phyloP scores from a whole-genome alignment of 2,113 vertebrate genomes.

The Aspidoscelis tigris region DNA sequence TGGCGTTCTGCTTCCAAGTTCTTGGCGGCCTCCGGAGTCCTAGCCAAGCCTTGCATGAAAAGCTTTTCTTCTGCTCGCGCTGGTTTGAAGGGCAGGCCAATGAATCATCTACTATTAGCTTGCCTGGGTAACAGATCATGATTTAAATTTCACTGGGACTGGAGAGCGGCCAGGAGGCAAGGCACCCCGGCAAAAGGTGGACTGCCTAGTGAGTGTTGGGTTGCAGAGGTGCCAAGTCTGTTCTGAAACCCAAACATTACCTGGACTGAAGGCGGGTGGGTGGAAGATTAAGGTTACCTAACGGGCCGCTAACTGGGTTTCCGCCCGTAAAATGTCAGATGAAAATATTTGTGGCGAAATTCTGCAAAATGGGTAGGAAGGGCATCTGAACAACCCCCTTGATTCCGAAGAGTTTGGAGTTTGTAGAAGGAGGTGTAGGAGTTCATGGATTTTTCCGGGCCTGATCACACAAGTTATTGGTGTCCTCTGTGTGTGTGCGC shows the following conservation, averaged over 20 bases:
- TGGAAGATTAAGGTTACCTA: neutral
- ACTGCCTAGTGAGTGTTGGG: conserved; percentile 21
- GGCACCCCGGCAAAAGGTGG: conserved; percentile 43
- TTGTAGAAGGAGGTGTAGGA: neutral
- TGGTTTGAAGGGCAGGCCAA: conserved; percentile 51
- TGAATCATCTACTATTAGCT: conserved; percentile 52
- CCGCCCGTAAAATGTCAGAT: neutral
- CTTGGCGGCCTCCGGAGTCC: neutral
- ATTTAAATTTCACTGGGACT: conserved; percentile 47
- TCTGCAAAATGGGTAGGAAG: neutral
- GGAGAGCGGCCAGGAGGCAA: conserved; percentile 55
- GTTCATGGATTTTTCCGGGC: no score
- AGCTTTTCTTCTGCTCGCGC: conserved; percentile 36
- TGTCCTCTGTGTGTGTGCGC: neutral
- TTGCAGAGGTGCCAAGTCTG: neutral
- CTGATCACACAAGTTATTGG: no score
- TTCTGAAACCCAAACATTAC: neutral
- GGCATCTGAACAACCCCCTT: neutral
- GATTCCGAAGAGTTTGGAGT: no score
- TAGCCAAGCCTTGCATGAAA: neutral
- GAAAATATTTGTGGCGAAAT: neutral
- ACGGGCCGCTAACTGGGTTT: no score
- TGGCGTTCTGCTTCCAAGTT: neutral
- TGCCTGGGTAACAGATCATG: conserved; percentile 41
- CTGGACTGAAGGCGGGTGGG: no score